Evolutionary conservation across 2,888 invertebrate genomes (phyloP).

Genomic region (Mayetiola destructor): DNA sequence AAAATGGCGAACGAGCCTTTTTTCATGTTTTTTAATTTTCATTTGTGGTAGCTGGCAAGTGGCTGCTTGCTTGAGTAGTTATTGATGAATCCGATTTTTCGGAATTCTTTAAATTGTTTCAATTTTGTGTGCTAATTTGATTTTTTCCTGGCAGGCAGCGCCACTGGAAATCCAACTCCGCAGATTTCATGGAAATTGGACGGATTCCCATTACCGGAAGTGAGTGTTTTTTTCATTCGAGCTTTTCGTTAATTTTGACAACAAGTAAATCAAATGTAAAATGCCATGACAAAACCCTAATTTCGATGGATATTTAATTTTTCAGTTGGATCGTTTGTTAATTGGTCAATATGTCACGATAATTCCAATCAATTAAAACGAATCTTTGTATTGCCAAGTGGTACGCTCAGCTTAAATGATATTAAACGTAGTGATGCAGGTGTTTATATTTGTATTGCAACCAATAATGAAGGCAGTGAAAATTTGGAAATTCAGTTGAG

Average conservation of each 20-base stretch:
- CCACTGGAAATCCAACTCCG: conserved; percentile 62
- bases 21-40: too few relatives aligned
- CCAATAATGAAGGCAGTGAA: conserved; percentile 41
- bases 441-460: conserved; percentile 40
- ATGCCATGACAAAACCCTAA: not conserved
- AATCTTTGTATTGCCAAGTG: conserved; percentile 37
- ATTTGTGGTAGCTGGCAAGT: too few relatives aligned
- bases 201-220: conserved; percentile 51
- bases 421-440: conserved; percentile 39
- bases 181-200: conserved; percentile 62
- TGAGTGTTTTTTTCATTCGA: conserved; percentile 22
- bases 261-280: too few relatives aligned
- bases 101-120: not conserved
- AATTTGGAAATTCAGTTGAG: conserved; percentile 39
- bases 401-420: conserved; percentile 38
- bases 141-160: conserved; percentile 31
- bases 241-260: conserved; percentile 14
- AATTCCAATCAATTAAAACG: conserved; percentile 30
- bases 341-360: conserved; percentile 83
- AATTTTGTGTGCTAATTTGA: not conserved
- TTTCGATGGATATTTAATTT: not conserved
- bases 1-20: too few relatives aligned
- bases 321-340: conserved; percentile 51
- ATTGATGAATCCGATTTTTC: not conserved
- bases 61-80: too few relatives aligned